These are phyloP conservation scores for Chironex yamaguchii DNA, from an alignment of 30 jellyfish, hydroid and myxozoan genomes.

Conservation along the genomic window DNA sequence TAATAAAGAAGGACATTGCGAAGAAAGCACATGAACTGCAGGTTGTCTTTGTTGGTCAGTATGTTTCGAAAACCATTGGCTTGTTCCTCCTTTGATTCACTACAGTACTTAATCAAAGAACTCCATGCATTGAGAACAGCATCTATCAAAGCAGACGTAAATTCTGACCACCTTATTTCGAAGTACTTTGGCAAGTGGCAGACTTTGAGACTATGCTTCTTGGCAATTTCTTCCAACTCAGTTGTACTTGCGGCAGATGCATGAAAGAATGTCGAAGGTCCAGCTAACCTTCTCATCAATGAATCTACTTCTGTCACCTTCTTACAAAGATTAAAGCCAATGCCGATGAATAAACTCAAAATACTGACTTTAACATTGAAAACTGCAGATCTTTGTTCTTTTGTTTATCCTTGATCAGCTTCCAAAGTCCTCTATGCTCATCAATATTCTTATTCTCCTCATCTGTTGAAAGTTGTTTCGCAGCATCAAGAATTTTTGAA, in stretches of 20 bases:
- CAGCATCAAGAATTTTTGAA: background rate
- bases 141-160: background rate
- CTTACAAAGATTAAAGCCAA: slow-evolving; percentile 13
- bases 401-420: slow-evolving; percentile 14
- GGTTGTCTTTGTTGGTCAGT: slow-evolving; percentile 3
- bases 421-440: slow-evolving; percentile 10
- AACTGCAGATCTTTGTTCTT: background rate
- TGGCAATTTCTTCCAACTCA: no score
- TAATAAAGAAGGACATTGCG: slow-evolving; percentile 3
- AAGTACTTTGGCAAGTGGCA: slow-evolving; percentile 16
- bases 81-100: background rate
- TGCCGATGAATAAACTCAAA: slow-evolving; percentile 26
- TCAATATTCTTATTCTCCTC: slow-evolving; percentile 24
- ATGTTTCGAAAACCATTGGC: slow-evolving; percentile 10
- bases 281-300: background rate
- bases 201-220: no score
- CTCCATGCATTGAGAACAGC: slow-evolving; percentile 15
- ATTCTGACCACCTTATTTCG: slow-evolving; percentile 26
- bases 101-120: background rate
- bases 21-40: slow-evolving; percentile 10
- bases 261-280: background rate
- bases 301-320: background rate
- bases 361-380: slow-evolving; percentile 15
- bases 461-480: slow-evolving; percentile 12
- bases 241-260: no score